These are phyloP conservation scores for Diloba caeruleocephala DNA, from an alignment of 2,888 invertebrate genomes.

Conservation along the genomic window DNA sequence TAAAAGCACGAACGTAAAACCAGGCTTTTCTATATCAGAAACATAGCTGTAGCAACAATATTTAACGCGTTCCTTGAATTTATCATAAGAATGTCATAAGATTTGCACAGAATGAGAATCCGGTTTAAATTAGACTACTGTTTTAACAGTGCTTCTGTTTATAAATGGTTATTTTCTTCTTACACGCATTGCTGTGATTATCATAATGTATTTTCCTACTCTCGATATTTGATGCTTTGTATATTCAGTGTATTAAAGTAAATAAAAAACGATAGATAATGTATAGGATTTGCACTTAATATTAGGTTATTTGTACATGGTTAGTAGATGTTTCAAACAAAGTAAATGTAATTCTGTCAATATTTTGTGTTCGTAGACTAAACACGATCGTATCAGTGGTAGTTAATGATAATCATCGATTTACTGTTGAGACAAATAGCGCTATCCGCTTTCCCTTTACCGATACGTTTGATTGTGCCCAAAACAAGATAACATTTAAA, in stretches of 20 bases:
- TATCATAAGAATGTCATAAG: conserved; percentile 30
- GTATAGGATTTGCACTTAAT: conserved; percentile 33
- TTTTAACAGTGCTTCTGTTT: conserved; percentile 25
- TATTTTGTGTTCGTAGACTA: conserved; percentile 37
- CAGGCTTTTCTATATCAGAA: conserved; percentile 76
- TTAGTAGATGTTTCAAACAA: conserved; percentile 27
- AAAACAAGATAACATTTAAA: conserved; percentile 10
- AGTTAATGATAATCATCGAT: conserved; percentile 16
- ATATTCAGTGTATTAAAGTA: conserved; percentile 28
- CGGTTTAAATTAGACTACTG: conserved; percentile 17
- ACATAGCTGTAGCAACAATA: conserved; percentile 39
- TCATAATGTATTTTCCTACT: conserved; percentile 8
- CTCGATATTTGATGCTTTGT: conserved; percentile 28
- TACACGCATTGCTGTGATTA: conserved; percentile 39
- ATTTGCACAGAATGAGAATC: conserved; percentile 13
- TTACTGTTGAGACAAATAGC: conserved; percentile 9
- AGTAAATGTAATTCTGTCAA: conserved; percentile 19
- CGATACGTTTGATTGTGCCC: conserved; percentile 24
- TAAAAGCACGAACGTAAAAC: conserved; percentile 70
- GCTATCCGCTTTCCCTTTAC: conserved; percentile 22
- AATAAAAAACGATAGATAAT: conserved; percentile 10
- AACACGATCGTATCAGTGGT: conserved; percentile 11
- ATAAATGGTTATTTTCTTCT: conserved; percentile 29
- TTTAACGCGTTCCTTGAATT: conserved; percentile 40
- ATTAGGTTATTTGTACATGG: conserved; percentile 44